phyloP scores from a whole-genome alignment of 2,113 vertebrate species.

The Eolophus roseicapilla region DNA sequence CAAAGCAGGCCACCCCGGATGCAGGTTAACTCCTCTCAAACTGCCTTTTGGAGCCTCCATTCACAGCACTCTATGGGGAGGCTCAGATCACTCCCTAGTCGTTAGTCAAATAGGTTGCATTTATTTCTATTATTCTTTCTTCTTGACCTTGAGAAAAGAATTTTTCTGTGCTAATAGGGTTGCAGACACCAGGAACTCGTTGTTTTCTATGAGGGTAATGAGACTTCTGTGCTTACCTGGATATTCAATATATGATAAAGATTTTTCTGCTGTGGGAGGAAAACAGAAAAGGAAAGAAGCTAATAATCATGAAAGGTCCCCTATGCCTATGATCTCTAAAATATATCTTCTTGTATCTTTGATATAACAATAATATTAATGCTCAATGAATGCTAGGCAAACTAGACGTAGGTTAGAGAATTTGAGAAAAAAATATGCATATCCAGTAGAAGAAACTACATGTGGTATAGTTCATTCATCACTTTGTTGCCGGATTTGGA shows the following conservation, averaged over 20 bases:
- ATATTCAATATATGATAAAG: neutral
- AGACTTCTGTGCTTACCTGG: neutral
- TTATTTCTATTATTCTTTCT: neutral
- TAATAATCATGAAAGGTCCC: neutral
- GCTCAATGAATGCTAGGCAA: neutral
- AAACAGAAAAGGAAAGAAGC: neutral
- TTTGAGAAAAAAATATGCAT: neutral
- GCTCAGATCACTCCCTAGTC: neutral
- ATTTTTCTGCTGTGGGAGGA: neutral
- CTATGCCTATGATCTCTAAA: neutral
- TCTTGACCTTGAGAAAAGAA: neutral
- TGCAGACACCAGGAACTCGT: neutral
- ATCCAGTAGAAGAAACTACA: neutral
- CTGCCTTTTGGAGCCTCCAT: neutral
- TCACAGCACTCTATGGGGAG: neutral
- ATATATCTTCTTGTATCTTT: neutral
- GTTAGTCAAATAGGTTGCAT: neutral
- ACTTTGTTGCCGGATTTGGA: neutral
- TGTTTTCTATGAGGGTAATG: neutral
- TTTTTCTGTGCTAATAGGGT: neutral
- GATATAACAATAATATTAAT: neutral
- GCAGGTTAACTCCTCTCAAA: neutral
- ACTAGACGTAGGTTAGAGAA: neutral
- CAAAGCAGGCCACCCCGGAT: neutral
- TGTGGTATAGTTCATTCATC: constrained; percentile 18